Conservation (phyloP, 2,797 vertebrate species). For the Enteromius thamalakanensis region DNA sequence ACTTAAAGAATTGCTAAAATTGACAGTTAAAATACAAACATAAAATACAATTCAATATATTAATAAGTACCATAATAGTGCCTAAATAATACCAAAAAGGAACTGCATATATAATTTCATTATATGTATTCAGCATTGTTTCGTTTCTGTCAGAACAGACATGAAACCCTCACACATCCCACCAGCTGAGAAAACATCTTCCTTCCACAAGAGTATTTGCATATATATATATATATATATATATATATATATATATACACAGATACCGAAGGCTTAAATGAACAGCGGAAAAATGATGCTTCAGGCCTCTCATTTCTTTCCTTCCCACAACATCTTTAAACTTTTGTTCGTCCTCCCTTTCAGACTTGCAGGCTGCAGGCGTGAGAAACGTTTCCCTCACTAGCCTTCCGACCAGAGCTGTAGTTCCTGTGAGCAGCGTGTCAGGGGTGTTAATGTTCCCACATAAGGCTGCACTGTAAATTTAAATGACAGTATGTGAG, state of each 20-base stretch:
- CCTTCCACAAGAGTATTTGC: background rate
- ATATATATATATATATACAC: background rate
- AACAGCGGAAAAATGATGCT: background rate
- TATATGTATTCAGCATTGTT: background rate
- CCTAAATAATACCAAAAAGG: background rate
- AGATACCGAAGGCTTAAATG: background rate
- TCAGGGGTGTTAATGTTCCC: conserved; percentile 39
- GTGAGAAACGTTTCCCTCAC: conserved; percentile 14
- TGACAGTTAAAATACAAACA: background rate
- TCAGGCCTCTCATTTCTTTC: background rate
- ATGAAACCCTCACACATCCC: background rate
- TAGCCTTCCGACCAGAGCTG: conserved; percentile 13
- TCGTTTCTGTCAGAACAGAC: background rate
- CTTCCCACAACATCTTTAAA: background rate
- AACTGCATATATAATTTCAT: background rate
- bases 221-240: background rate
- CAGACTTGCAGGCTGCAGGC: conserved; percentile 23
- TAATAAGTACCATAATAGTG: background rate
- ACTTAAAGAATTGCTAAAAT: background rate
- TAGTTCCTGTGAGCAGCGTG: conserved; percentile 29
- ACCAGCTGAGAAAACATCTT: background rate
- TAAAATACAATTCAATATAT: background rate
- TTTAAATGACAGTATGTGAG: conserved; percentile 31
- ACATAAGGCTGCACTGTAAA: conserved; percentile 32
- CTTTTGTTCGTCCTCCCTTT: background rate